Base-by-base conservation (phyloP, 2,797 vertebrate species). In the Protonibea diacanthus region DNA sequence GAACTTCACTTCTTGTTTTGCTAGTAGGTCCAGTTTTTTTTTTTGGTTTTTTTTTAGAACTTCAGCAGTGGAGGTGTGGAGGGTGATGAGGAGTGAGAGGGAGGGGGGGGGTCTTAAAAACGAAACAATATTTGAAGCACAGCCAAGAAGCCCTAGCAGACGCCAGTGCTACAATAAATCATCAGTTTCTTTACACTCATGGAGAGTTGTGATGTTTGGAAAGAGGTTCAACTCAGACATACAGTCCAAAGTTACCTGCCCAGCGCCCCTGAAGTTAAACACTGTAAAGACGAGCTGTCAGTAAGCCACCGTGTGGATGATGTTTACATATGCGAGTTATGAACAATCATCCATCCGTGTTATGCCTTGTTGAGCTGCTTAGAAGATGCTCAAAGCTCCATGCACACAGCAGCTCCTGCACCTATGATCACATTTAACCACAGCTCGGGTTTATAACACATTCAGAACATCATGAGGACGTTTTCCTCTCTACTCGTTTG, bases 1-100 rank as follows among this genome's bases (percentile, higher is more conserved):
- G 88, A 87, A 81, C 89, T 88, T 87, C 82, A 71, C 87, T 95
- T 96, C 92, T 94, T 95, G 92, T 91, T 92, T 74, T 48, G 48
- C 71, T 79, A 40, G 64, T 64, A 47, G 81, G 92, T 85, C 92
- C 92, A 5, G 13, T 90, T 87, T 59, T 67, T 61, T 56, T 78
- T 51, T 60, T 44, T 90, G n/a, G n/a, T 87, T 59, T 67, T 61
- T 56, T 78, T 51, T 57, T 44, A 75, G 56, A 45, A 71, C 63
- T 51, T 51, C 42, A 51, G 27, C n/a, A 33, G 29, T 44, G 23
- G 55, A 11, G 52, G 23, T 6, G 23, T 14, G 20, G 20, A 27
- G n/a, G 64, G 23, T 12, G 71, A 33, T 7, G 63, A 11, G 12
- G 27, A 48, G 42, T 5, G n/a, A 21, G 12, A 14, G 33, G 33